Conservation (phyloP, 2,113 vertebrate genomes). For the Pollachius pollachius region DNA sequence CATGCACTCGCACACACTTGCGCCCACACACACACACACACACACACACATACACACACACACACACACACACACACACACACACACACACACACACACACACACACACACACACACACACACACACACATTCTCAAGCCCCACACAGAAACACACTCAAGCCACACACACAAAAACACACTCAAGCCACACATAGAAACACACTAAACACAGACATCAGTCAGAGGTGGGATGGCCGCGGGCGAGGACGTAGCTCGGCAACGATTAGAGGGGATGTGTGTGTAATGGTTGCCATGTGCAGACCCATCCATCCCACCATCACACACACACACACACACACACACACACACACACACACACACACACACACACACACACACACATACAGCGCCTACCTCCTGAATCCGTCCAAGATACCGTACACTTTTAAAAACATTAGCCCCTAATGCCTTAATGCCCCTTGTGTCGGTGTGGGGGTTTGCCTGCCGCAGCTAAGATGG, state of each 20-base stretch:
- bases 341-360: constrained; percentile 12
- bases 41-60: constrained; percentile 40
- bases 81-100: constrained; percentile 45
- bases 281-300: constrained; percentile 82
- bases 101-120: constrained; percentile 45
- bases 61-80: constrained; percentile 43
- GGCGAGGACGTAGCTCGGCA: constrained; percentile 73
- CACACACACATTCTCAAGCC: no score
- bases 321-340: constrained; percentile 43
- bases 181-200: constrained; percentile 5
- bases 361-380: constrained; percentile 13
- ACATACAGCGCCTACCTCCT: constrained; percentile 48
- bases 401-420: constrained; percentile 70
- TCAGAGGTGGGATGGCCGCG: constrained; percentile 74
- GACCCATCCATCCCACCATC: constrained; percentile 69
- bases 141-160: constrained; percentile 37
- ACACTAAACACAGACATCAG: constrained; percentile 50
- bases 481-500: constrained; percentile 53
- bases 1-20: constrained; percentile 14
- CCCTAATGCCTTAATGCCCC: constrained; percentile 79
- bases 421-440: constrained; percentile 81
- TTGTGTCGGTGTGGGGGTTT: constrained; percentile 42
- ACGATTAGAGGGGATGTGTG: constrained; percentile 76
- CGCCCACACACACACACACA: constrained; percentile 36
- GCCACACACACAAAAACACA: constrained; percentile 40